phyloP scores from a whole-genome alignment of 2,113 vertebrate genomes.

The Paracanthobrama guichenoti region DNA sequence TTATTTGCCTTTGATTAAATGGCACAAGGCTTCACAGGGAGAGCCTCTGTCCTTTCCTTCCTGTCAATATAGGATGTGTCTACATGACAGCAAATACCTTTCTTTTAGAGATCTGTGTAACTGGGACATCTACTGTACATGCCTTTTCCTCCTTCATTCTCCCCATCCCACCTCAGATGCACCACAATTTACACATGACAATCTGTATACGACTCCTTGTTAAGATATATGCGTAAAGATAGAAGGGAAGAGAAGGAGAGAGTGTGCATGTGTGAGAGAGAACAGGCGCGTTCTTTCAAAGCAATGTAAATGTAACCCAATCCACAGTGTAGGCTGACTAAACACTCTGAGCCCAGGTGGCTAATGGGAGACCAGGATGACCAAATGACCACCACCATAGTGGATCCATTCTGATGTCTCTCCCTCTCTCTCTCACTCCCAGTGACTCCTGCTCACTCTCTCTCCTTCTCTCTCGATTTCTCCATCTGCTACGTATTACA shows the following conservation, averaged over 20 bases:
- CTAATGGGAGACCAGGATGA: constrained; percentile 77
- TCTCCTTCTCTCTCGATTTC: constrained; percentile 48
- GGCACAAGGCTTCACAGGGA: neutral
- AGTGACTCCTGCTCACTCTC: constrained; percentile 40
- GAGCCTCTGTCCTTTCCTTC: neutral
- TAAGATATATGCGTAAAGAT: neutral
- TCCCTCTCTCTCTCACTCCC: constrained; percentile 18
- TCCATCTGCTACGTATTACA: constrained; percentile 81
- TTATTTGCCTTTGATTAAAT: constrained; percentile 8
- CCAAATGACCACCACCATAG: constrained; percentile 77
- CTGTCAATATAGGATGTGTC: neutral
- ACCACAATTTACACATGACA: neutral
- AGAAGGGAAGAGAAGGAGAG: neutral
- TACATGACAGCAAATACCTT: neutral
- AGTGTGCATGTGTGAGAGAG: constrained; percentile 20
- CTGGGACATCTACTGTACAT: neutral
- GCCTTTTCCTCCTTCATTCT: constrained; percentile 15
- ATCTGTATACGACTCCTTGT: neutral
- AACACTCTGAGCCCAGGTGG: constrained; percentile 78
- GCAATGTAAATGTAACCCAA: constrained; percentile 73
- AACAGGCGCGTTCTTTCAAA: constrained; percentile 71
- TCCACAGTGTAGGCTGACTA: constrained; percentile 75
- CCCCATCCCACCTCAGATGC: constrained; percentile 11
- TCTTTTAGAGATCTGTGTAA: too few species aligned
- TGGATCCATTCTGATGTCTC: constrained; percentile 65